Evolutionary conservation across 2,113 vertebrate species (phyloP).

Genomic region (Cyphomyrus discorhynchus): DNA sequence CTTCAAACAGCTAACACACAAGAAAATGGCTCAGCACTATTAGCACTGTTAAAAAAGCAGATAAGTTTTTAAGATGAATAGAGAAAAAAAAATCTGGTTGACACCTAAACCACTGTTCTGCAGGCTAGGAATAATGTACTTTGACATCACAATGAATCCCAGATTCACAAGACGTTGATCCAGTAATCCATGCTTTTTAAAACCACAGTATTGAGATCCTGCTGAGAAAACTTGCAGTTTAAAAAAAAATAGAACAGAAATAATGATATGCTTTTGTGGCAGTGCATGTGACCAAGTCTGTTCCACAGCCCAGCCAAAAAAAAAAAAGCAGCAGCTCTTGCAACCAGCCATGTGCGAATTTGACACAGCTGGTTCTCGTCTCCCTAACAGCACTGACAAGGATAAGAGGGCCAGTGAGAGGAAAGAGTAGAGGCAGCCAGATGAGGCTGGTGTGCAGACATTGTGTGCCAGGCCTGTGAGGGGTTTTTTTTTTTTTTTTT

Average conservation of each 20-base stretch:
- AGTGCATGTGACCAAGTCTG: background rate
- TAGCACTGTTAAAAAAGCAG: constrained; percentile 47
- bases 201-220: background rate
- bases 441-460: background rate
- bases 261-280: constrained; percentile 1
- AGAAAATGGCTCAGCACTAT: constrained; percentile 58
- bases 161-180: background rate
- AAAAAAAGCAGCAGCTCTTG: background rate
- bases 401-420: background rate
- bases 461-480: background rate
- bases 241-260: background rate
- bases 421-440: background rate
- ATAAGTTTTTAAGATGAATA: background rate
- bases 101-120: background rate
- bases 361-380: constrained; percentile 12
- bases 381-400: background rate
- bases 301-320: background rate
- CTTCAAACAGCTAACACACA: constrained; percentile 53
- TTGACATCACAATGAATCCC: background rate
- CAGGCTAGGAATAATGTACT: background rate
- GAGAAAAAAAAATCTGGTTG: background rate
- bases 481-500: background rate
- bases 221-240: background rate
- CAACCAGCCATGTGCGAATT: background rate
- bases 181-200: background rate